These are phyloP conservation scores for Echinops telfairi DNA, from an alignment of 2,113 vertebrate species.

Conservation along the genomic window DNA sequence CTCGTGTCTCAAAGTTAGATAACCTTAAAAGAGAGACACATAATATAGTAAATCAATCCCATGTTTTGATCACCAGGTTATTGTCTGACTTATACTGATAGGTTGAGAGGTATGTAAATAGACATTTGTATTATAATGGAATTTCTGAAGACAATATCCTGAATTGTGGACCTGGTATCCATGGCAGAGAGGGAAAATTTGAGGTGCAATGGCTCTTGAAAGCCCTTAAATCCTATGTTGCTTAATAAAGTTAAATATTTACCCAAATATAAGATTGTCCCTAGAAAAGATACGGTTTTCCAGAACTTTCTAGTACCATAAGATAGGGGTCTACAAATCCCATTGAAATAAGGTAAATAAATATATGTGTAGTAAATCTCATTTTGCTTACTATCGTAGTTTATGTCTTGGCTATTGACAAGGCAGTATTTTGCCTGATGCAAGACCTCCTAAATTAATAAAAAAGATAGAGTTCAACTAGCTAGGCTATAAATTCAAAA, in stretches of 20 bases:
- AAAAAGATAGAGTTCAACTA: slow-evolving; percentile 55
- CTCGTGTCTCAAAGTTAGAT: not conserved
- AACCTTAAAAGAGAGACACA: not conserved
- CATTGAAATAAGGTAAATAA: slow-evolving; percentile 61
- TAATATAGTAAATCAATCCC: not conserved
- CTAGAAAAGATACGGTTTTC: slow-evolving; percentile 35
- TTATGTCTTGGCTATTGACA: slow-evolving; percentile 37
- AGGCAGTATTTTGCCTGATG: slow-evolving; percentile 21
- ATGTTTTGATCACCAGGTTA: not conserved
- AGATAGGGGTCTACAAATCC: not conserved
- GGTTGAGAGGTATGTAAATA: not conserved
- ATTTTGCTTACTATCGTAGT: slow-evolving; percentile 30
- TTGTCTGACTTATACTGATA: not conserved
- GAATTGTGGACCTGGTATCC: not conserved
- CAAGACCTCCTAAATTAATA: not conserved
- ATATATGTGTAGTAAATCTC: slow-evolving; percentile 42
- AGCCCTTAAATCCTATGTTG: not conserved
- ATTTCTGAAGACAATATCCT: not conserved
- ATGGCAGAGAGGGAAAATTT: not conserved
- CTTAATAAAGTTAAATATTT: not conserved
- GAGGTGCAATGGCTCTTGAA: not conserved
- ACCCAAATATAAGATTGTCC: not conserved
- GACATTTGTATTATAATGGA: slow-evolving; percentile 3
- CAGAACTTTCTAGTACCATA: not conserved
- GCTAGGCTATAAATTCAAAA: slow-evolving; percentile 75